These are phyloP conservation scores for Stenurella melanura DNA, from an alignment of 2,888 invertebrate genomes.

Conservation along the genomic window DNA sequence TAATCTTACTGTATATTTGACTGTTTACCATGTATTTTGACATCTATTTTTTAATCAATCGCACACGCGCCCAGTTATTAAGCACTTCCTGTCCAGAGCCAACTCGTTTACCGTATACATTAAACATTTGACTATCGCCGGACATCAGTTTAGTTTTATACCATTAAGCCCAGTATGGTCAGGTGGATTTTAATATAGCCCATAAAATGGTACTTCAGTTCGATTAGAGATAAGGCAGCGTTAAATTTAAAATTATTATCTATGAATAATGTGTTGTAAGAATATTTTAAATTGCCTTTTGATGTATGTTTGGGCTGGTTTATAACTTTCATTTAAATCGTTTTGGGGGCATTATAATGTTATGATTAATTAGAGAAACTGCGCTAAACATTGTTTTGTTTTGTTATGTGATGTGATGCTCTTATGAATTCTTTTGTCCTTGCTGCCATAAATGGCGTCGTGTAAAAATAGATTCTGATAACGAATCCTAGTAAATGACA, in stretches of 20 bases:
- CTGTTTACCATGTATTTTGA: slow-evolving; percentile 45
- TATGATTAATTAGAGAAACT: slow-evolving; percentile 29
- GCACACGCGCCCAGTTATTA: slow-evolving; percentile 40
- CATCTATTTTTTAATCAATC: slow-evolving; percentile 43
- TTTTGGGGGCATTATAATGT: slow-evolving; percentile 12
- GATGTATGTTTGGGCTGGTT: slow-evolving; percentile 23
- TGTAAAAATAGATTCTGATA: neutral
- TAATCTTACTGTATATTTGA: slow-evolving; percentile 1
- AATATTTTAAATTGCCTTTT: slow-evolving; percentile 35
- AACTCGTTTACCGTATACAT: slow-evolving; percentile 34
- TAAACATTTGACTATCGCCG: slow-evolving; percentile 23
- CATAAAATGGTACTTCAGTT: slow-evolving; percentile 29
- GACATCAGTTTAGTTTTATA: slow-evolving; percentile 26
- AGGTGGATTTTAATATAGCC: slow-evolving; percentile 24
- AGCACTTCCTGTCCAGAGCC: slow-evolving; percentile 46
- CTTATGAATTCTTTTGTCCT: slow-evolving; percentile 12
- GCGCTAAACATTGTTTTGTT: slow-evolving; percentile 19
- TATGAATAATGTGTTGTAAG: slow-evolving; percentile 27
- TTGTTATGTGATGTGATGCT: neutral
- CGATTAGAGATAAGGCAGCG: slow-evolving; percentile 30
- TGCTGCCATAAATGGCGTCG: slow-evolving; percentile 2
- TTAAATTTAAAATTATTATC: slow-evolving; percentile 32
- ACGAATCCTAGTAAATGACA: neutral
- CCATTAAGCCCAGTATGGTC: slow-evolving; percentile 31
- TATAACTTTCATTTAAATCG: slow-evolving; percentile 9